Percentiles rank a stretch among this genome's conserved stretches.
phyloP scores from a whole-genome alignment of 2,797 vertebrate species.

The Sarcophilus harrisii region DNA sequence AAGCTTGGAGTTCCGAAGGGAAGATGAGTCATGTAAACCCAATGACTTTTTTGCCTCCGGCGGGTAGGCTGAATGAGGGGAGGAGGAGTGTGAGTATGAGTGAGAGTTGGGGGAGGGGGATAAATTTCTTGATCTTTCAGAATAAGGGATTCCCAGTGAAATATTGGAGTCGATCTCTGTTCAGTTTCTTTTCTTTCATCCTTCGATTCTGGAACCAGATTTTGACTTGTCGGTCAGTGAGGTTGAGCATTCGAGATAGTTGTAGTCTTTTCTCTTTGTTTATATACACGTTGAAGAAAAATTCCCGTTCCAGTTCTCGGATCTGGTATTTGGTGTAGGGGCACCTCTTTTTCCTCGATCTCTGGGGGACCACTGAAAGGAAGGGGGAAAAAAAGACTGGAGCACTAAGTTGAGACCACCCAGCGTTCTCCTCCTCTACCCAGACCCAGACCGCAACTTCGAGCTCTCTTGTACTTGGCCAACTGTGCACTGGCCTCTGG shows the following conservation, averaged over 20 bases:
- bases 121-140: slow-evolving; percentile 85
- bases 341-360: slow-evolving; percentile 98
- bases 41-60: slow-evolving; percentile 80
- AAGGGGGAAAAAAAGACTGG: slow-evolving; percentile 71
- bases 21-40: slow-evolving; percentile 84
- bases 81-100: slow-evolving; percentile 61
- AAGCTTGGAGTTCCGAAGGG: slow-evolving; percentile 84
- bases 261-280: slow-evolving; percentile 99
- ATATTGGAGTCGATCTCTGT: slow-evolving; percentile 98
- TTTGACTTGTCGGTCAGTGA: slow-evolving; percentile 99
- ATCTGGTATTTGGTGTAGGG: slow-evolving; percentile 99
- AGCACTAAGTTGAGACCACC: slow-evolving; percentile 65
- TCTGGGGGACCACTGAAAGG: slow-evolving; percentile 90
- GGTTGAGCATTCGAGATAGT: slow-evolving; percentile 96
- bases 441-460: background rate
- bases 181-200: slow-evolving; percentile 99
- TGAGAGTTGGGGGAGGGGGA: slow-evolving; percentile 57
- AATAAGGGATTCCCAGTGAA: slow-evolving; percentile 99
- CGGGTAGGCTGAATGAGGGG: slow-evolving; percentile 66
- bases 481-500: background rate
- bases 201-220: slow-evolving; percentile 99
- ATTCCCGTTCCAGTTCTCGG: slow-evolving; percentile 99
- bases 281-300: slow-evolving; percentile 99
- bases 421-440: background rate
- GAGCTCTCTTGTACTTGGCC: background rate